Conservation (phyloP, 2,888 invertebrate genomes). For the Xylophagus ater region DNA sequence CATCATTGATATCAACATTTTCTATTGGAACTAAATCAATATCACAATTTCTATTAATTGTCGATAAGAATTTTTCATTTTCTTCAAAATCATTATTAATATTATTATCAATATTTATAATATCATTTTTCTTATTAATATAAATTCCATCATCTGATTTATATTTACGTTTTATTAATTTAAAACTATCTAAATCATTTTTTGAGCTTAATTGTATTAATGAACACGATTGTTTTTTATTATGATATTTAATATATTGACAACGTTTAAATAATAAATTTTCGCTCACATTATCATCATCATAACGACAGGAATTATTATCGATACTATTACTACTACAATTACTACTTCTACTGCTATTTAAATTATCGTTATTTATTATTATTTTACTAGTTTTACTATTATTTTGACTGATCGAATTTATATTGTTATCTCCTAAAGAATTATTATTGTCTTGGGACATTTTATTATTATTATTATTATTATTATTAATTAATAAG, state of each 20-base stretch:
- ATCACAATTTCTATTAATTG: not conserved
- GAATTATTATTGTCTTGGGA: conserved; percentile 18
- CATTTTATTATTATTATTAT: conserved; percentile 7
- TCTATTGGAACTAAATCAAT: conserved; percentile 2
- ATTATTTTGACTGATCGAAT: conserved; percentile 18
- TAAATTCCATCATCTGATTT: conserved; percentile 15
- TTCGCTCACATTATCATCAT: not conserved
- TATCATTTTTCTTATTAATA: conserved; percentile 4
- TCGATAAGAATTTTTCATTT: not conserved
- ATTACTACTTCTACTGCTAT: conserved; percentile 8
- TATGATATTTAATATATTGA: conserved; percentile 8
- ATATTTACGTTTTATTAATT: conserved; percentile 11
- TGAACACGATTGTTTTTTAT: conserved; percentile 13
- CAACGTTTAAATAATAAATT: conserved; percentile 7
- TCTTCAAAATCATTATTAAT: not conserved
- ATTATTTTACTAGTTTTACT: conserved; percentile 16
- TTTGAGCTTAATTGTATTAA: conserved; percentile 13
- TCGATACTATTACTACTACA: conserved; percentile 8
- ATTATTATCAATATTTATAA: conserved; percentile 5
- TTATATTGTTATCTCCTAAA: conserved; percentile 16
- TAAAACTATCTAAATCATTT: conserved; percentile 13
- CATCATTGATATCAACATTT: conserved; percentile 6
- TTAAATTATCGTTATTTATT: conserved; percentile 12
- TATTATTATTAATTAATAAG: conserved; percentile 18
- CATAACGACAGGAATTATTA: conserved; percentile 10